Conservation (phyloP, 2,888 invertebrate species). For the Asteroscopus sphinx region DNA sequence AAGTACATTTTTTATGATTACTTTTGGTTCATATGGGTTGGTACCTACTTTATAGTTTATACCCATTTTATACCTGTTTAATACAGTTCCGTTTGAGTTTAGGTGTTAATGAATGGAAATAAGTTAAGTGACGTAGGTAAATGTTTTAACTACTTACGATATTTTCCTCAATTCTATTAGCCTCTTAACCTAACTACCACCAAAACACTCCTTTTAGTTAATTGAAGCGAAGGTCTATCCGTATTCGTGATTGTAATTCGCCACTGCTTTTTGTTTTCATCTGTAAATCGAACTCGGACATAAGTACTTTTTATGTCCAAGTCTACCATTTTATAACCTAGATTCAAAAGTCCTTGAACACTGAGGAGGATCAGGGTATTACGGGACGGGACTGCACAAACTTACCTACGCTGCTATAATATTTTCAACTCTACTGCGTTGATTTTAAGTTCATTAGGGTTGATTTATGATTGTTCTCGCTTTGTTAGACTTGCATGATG, state of each 20-base stretch:
- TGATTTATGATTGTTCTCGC: not conserved
- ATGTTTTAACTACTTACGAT: too few species aligned
- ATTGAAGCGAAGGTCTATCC: too few species aligned
- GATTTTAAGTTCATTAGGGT: constrained; percentile 10
- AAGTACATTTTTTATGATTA: too few species aligned
- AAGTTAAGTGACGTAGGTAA: too few species aligned
- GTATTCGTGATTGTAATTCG: not conserved
- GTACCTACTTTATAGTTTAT: too few species aligned
- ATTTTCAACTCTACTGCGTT: constrained; percentile 22
- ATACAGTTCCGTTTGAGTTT: too few species aligned
- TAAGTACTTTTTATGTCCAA: constrained; percentile 15
- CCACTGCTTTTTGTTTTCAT: constrained; percentile 5
- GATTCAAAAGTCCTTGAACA: constrained; percentile 45
- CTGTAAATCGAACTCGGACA: constrained; percentile 13
- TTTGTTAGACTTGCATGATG: constrained; percentile 25
- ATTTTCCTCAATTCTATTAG: too few species aligned
- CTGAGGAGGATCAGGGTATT: constrained; percentile 14
- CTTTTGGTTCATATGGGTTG: too few species aligned
- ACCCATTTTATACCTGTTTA: too few species aligned
- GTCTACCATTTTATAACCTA: constrained; percentile 27
- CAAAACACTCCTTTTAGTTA: too few species aligned
- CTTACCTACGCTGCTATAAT: not conserved
- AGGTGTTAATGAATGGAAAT: too few species aligned
- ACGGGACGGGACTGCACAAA: constrained; percentile 7
- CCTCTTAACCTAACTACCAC: too few species aligned